Evolutionary conservation across 2,797 vertebrate genomes (phyloP).

Genomic region (Cephalopachus bancanus): DNA sequence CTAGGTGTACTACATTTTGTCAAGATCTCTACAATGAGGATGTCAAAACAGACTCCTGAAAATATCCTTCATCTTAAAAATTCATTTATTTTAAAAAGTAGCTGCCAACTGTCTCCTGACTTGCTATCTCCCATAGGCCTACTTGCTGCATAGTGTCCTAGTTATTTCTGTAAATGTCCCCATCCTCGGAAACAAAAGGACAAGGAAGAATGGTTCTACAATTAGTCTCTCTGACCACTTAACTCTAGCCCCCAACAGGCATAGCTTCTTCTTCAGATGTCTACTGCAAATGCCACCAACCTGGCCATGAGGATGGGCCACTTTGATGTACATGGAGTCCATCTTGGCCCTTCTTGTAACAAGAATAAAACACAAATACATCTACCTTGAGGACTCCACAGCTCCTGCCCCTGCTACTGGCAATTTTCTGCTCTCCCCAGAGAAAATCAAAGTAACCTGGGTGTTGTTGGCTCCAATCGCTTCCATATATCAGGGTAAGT

Average conservation of each 20-base stretch:
- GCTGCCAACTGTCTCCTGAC: not conserved
- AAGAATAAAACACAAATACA: not conserved
- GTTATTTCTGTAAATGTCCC: not conserved
- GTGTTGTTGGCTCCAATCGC: not conserved
- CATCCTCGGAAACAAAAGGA: not conserved
- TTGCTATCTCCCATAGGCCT: too few species aligned
- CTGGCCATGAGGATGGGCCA: not conserved
- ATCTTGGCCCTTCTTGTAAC: not conserved
- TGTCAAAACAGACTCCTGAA: not conserved
- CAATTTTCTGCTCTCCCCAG: not conserved
- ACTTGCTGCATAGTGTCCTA: not conserved
- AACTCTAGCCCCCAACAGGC: not conserved
- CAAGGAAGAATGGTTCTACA: not conserved
- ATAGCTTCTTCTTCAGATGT: not conserved
- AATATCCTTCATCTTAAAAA: not conserved
- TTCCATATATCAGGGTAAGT: not conserved
- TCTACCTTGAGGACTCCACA: not conserved
- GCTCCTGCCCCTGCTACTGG: too few species aligned
- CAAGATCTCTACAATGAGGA: not conserved
- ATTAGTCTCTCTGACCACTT: not conserved
- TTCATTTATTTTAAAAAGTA: not conserved
- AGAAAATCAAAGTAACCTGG: not conserved
- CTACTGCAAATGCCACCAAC: not conserved
- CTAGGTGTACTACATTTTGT: not conserved
- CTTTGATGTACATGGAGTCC: not conserved